Percentiles rank a stretch among this genome's conserved stretches.
phyloP scores from a whole-genome alignment of 2,797 vertebrate genomes.

The Emydoidea blandingii region DNA sequence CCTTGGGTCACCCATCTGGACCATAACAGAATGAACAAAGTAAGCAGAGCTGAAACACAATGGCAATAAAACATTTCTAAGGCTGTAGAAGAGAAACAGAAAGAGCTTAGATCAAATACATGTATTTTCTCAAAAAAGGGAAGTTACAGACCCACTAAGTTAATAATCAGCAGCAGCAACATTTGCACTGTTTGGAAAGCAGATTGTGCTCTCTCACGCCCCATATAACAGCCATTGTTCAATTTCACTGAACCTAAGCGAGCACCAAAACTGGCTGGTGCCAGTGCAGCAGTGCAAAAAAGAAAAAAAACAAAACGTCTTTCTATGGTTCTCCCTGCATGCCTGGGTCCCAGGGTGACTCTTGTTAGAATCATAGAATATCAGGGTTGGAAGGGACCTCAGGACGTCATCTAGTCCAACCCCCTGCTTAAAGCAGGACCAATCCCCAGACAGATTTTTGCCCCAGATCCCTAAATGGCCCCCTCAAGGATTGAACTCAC shows the following conservation, averaged over 20 bases:
- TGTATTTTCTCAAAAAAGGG: neutral
- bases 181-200: neutral
- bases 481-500: no score
- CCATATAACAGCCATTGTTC: neutral
- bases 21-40: neutral
- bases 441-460: no score
- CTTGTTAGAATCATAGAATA: no score
- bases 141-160: neutral
- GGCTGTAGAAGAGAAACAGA: neutral
- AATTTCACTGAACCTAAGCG: neutral
- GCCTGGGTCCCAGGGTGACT: rapidly evolving
- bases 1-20: neutral
- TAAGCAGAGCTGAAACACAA: neutral
- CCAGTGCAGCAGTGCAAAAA: neutral
- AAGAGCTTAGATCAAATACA: neutral
- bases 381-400: no score
- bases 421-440: no score
- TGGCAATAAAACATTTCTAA: neutral
- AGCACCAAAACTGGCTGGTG: neutral
- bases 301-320: neutral
- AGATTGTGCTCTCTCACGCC: no score
- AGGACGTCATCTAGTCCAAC: no score
- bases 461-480: no score
- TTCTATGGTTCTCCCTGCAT: neutral
- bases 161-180: neutral